These are phyloP conservation scores for Orestias chungarensis DNA, from an alignment of 2,797 vertebrate genomes.

Conservation along the genomic window DNA sequence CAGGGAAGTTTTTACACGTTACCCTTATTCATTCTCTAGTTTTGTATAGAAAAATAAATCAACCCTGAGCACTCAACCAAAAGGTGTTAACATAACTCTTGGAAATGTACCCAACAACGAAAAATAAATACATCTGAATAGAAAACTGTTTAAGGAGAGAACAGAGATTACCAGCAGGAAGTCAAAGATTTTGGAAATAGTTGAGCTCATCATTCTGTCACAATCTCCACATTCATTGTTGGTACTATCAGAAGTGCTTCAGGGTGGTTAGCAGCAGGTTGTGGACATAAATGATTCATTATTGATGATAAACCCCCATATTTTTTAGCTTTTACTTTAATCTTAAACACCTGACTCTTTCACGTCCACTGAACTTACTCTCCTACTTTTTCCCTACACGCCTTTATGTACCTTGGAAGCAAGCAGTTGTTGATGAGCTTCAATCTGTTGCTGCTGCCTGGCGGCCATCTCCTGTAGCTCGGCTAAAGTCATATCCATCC, in stretches of 20 bases:
- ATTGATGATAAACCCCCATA: not conserved
- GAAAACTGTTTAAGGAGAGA: not conserved
- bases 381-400: constrained; percentile 38
- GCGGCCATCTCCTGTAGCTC: constrained; percentile 98
- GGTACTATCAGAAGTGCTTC: constrained; percentile 8
- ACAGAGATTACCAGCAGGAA: constrained; percentile 2
- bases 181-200: constrained; percentile 44
- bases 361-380: constrained; percentile 3
- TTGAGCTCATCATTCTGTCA: constrained; percentile 22
- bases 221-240: not conserved
- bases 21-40: not conserved
- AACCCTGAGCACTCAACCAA: not conserved
- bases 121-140: constrained; percentile 3
- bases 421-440: constrained; percentile 92
- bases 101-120: not conserved
- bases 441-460: constrained; percentile 97
- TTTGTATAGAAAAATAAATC: constrained; percentile 10
- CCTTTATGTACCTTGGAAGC: constrained; percentile 88
- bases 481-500: constrained; percentile 95
- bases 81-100: not conserved
- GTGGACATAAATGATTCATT: not conserved
- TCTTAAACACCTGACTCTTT: constrained; percentile 33
- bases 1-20: constrained; percentile 7
- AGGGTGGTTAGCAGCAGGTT: not conserved
- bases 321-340: constrained; percentile 42